A percentile compares a stretch with the other conserved stretches of the same genome.
Evolutionary conservation across 2,888 invertebrate species (phyloP).

Genomic region (Noctua fimbriata): DNA sequence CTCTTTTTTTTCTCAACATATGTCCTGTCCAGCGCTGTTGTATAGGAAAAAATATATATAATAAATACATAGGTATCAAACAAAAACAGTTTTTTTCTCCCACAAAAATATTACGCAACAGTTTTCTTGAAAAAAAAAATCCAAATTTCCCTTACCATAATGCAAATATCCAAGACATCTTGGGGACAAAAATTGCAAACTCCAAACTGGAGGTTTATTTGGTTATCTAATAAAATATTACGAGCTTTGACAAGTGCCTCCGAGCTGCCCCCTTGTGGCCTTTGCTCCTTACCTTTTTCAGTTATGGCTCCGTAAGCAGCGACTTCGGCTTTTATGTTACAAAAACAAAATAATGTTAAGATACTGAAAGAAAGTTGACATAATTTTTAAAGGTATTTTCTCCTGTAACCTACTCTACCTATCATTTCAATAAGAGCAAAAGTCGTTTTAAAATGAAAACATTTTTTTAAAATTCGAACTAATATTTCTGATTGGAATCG

Average conservation of each 20-base stretch:
- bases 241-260: constrained; percentile 88
- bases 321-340: constrained; percentile 72
- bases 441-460: not conserved
- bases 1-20: too few relatives aligned
- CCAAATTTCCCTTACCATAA: constrained; percentile 56
- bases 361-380: constrained; percentile 37
- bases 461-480: not conserved
- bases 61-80: not conserved
- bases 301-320: constrained; percentile 81
- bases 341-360: constrained; percentile 69
- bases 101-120: not conserved
- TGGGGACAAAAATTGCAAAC: constrained; percentile 79
- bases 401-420: not conserved
- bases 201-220: constrained; percentile 83
- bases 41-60: too few relatives aligned
- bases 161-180: constrained; percentile 68
- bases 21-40: too few relatives aligned
- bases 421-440: not conserved
- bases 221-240: constrained; percentile 90
- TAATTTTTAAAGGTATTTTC: constrained; percentile 1
- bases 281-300: constrained; percentile 79
- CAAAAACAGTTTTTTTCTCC: not conserved
- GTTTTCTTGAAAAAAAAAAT: constrained; percentile 54
- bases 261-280: constrained; percentile 83
- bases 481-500: not conserved